These are phyloP conservation scores for Crotalus viridis DNA, from an alignment of 2,113 vertebrate species.

Conservation along the genomic window DNA sequence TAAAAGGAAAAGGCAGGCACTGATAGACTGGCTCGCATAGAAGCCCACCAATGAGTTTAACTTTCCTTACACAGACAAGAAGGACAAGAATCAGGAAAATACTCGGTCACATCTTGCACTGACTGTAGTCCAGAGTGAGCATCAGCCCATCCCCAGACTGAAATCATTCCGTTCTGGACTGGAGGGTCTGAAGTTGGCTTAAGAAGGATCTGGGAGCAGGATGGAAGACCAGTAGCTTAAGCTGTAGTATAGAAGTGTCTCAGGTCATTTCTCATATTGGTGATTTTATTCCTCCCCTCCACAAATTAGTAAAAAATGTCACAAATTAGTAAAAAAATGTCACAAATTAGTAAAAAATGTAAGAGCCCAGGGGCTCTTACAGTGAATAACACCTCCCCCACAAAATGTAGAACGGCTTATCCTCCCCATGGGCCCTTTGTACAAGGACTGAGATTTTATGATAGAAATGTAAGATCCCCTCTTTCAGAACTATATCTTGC, in stretches of 20 bases:
- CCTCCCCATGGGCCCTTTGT: background rate
- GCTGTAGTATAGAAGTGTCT: background rate
- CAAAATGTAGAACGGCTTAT: background rate
- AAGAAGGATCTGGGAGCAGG: background rate
- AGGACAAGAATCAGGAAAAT: background rate
- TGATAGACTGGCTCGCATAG: background rate
- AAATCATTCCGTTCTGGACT: background rate
- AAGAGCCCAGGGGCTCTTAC: background rate
- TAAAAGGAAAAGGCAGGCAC: background rate
- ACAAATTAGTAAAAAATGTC: background rate
- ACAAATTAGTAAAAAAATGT: background rate
- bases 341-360: background rate
- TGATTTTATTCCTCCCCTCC: background rate
- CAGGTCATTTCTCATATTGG: background rate
- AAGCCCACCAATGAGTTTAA: background rate
- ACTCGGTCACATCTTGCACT: background rate
- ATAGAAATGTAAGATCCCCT: background rate
- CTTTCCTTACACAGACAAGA: background rate
- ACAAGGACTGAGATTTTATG: background rate
- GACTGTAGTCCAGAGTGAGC: background rate
- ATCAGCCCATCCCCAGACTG: background rate
- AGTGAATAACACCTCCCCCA: background rate
- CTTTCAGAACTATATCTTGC: background rate
- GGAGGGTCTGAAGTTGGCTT: background rate
- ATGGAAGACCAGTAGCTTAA: background rate